Evolutionary conservation across 2,797 vertebrate genomes (phyloP).

Genomic region (Hapalemur alaotrensis): DNA sequence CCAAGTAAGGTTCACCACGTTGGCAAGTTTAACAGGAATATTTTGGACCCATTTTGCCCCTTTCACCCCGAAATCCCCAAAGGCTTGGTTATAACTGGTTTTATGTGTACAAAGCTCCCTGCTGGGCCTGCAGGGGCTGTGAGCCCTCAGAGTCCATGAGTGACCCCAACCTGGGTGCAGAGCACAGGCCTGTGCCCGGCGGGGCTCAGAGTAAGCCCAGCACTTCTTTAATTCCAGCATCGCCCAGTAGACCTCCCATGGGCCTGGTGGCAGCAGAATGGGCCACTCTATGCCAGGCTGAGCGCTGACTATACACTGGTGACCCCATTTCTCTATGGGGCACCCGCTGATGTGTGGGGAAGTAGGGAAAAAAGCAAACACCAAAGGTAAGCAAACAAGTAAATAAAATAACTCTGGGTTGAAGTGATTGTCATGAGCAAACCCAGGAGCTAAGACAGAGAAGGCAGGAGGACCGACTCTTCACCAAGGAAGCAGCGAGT

Average conservation of each 20-base stretch:
- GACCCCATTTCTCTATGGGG: neutral
- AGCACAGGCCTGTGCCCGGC: neutral
- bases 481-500: neutral
- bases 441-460: neutral
- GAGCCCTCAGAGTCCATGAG: neutral
- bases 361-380: neutral
- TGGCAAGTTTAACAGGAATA: neutral
- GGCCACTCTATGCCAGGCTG: neutral
- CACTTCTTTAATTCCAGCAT: fast-evolving
- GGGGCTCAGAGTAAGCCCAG: neutral
- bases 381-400: neutral
- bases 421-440: neutral
- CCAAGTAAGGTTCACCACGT: neutral
- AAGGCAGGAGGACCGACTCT: neutral
- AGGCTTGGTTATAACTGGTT: neutral
- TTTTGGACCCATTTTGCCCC: neutral
- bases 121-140: neutral
- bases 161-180: neutral
- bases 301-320: neutral
- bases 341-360: neutral
- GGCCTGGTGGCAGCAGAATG: neutral
- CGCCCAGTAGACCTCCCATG: neutral
- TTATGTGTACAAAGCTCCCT: neutral
- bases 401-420: neutral
- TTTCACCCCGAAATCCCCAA: neutral